Percentiles rank a stretch among this genome's conserved stretches.
These are phyloP conservation scores for Cricetomys ansorgei DNA, from an alignment of 2,113 vertebrate genomes.

Conservation along the genomic window DNA sequence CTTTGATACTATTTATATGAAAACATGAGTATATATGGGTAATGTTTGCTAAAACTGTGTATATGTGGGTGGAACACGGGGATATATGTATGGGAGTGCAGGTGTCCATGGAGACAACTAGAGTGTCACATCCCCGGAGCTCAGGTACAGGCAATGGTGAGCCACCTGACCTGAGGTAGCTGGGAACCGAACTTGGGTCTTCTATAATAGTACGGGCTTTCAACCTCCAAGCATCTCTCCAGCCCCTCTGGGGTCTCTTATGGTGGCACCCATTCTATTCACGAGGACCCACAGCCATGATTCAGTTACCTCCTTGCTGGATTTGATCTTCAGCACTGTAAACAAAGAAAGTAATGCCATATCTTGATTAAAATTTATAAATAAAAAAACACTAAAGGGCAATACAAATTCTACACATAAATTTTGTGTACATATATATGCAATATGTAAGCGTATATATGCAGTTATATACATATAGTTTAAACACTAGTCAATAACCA, in stretches of 20 bases:
- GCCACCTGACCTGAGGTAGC: background rate
- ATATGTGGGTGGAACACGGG: too few relatives aligned
- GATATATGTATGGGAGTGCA: background rate
- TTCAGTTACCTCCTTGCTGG: too few relatives aligned
- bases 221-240: background rate
- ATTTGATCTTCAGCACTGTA: background rate
- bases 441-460: too few relatives aligned
- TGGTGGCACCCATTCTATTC: too few relatives aligned
- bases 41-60: background rate
- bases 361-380: background rate
- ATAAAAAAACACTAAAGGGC: background rate
- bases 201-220: background rate
- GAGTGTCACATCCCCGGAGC: background rate
- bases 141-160: background rate
- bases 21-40: background rate
- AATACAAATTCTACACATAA: background rate
- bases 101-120: background rate
- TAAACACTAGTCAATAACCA: background rate
- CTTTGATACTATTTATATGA: background rate
- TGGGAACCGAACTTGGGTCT: background rate
- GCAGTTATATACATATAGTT: background rate
- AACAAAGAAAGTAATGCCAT: background rate
- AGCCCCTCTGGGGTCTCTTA: background rate
- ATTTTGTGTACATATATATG: background rate
- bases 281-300: background rate